Evolutionary conservation across 2,888 invertebrate genomes (phyloP).

Genomic region (Troides oblongomaculatus): DNA sequence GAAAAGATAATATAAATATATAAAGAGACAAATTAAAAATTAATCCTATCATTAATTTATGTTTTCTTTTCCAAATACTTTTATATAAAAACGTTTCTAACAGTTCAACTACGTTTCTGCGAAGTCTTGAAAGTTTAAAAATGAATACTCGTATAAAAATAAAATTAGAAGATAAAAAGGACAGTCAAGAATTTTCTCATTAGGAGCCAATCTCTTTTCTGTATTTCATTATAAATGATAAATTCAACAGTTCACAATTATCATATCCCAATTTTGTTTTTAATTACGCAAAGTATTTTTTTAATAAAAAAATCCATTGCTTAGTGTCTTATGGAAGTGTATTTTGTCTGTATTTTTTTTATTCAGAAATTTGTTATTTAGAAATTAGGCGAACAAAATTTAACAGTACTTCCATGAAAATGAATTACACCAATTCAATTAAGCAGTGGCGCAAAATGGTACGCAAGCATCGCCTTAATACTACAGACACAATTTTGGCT

Average conservation of each 20-base stretch:
- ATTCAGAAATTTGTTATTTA: neutral
- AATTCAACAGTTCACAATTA: neutral
- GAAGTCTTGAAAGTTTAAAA: no score
- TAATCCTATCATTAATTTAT: no score
- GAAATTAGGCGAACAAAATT: conserved; percentile 11
- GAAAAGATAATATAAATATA: no score
- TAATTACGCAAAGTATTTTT: neutral
- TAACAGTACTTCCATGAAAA: conserved; percentile 20
- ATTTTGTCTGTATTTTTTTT: neutral
- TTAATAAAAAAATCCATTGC: neutral
- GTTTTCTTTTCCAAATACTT: no score
- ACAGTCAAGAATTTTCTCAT: neutral
- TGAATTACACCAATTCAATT: conserved; percentile 22
- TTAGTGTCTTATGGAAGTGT: neutral
- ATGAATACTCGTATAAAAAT: no score
- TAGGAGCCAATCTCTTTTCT: neutral
- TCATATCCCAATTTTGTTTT: neutral
- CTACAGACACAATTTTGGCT: conserved; percentile 15
- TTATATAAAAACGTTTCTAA: no score
- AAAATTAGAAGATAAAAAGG: neutral
- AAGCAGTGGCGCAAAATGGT: conserved; percentile 13
- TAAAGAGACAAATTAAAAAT: no score
- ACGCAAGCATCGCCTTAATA: conserved; percentile 20
- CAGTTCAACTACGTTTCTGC: no score
- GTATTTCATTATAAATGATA: neutral